Base-by-base conservation (phyloP, 2,797 vertebrate genomes). In the Mastacembelus armatus region DNA sequence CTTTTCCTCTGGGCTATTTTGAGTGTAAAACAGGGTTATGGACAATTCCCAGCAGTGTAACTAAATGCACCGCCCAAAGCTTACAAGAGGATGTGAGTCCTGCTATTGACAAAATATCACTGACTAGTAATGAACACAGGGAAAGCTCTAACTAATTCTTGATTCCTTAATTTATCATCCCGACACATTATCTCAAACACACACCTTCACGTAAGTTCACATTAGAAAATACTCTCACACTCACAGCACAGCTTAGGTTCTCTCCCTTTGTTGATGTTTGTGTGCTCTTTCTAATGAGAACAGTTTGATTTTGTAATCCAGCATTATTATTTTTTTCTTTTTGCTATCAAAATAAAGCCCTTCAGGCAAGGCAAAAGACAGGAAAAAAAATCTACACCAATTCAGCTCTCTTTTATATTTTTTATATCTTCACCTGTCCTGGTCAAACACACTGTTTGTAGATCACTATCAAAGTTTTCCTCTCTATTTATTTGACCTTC, bases 21-120 rank as follows among this genome's bases (percentile, higher is more conserved):
- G 90, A 94, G 93, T 95, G 94, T 96, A 96, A 95, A 95, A 96
- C 96, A 94, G 94, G 94, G 94, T 95, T 96, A 94, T 91, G 93
- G 95, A 96, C 96, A 96, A 96, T 96, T 96, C 95, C 95, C 96
- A 94, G 89, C 74, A 95, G 95, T 93, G 92, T 92, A 92, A 95
- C 94, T 95, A 95, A 96, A 95, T 78, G 94, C 94, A 91, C 92
- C 81, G 92, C 94, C 95, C 94, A 95, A 94, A 95, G 95, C 95
- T 96, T 95, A 96, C 94, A 95, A 94, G 95, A 95, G 92, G 93
- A 94, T 94, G 94, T 89, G 91, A 93, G 94, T 93, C 89, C 78
- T 78, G 81, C 91, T 94, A 96, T 95, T 96, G 96, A 96, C 93
- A 94, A 96, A 94, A 94, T 94, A 95, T 95, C 95, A 95, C 91